Conservation (phyloP, 2,797 vertebrate genomes). For the Poeciliopsis turneri region DNA sequence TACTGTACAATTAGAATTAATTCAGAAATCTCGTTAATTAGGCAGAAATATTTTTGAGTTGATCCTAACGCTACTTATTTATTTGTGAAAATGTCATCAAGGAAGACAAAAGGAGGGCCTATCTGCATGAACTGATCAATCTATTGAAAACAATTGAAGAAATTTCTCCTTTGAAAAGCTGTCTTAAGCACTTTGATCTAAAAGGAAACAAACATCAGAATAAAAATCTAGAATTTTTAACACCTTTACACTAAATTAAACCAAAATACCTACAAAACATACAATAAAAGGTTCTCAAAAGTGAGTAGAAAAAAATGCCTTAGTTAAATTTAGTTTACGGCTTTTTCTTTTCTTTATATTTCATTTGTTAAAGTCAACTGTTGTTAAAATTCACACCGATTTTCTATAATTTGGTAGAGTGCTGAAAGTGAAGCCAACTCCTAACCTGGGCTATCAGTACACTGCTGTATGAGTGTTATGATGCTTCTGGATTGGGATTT, state of each 20-base stretch:
- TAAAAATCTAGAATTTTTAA: not conserved
- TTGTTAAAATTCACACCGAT: slow-evolving; percentile 12
- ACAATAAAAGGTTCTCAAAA: not conserved
- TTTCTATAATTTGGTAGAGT: slow-evolving; percentile 27
- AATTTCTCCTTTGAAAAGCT: not conserved
- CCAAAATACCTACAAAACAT: not conserved
- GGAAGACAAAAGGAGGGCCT: not conserved
- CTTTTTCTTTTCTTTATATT: not conserved
- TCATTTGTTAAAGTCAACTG: not conserved
- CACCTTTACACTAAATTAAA: not conserved
- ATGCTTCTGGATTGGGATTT: slow-evolving; percentile 61
- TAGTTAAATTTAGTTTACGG: not conserved
- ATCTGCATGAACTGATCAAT: not conserved
- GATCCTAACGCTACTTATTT: not conserved
- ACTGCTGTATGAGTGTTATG: slow-evolving; percentile 51
- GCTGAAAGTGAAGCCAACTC: slow-evolving; percentile 15
- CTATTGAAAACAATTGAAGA: not conserved
- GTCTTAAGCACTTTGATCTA: not conserved
- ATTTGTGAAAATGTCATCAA: not conserved
- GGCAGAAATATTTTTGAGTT: not conserved
- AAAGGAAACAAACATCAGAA: not conserved
- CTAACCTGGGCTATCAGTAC: slow-evolving; percentile 44
- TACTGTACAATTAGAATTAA: not conserved
- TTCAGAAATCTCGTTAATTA: not conserved
- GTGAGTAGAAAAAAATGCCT: not conserved